Evolutionary conservation across 1,140 invertebrate genomes (phyloP), one percentile per base, ranked within the genome.

Genomic region (Contarinia nasturtii): DNA sequence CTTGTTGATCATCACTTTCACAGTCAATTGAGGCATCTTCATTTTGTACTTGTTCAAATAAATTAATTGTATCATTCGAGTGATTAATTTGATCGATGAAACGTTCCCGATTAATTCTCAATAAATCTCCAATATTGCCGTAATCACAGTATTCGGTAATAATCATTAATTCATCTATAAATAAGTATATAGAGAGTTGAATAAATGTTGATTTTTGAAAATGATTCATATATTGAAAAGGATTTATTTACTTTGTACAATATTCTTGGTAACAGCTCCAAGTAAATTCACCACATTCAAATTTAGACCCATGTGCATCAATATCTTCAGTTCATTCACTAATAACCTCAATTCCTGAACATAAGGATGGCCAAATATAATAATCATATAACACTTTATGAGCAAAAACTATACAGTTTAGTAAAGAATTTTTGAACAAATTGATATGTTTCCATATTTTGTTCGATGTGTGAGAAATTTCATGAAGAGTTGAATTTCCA

Each of bases 231-330:
- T 10, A 36, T n/a, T n/a, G n/a, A n/a, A n/a, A 44, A n/a, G n/a
- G n/a, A n/a, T n/a, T n/a, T 48, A 64, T 72, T 69, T 70, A 91
- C 90, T 77, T 74, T 89, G 90, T 2, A 75, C 74, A 45, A 93
- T 78, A 60, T 92, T 83, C 58, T 86, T 86, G 1, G 90, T 95
- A 48, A 86, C 88, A 20, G 91, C 92, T 43, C 92, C 92, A 1
- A 95, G 71, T 18, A 95, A 68, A 69, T 96, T 96, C 0, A 95
- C 86, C 19, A 96, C 89, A 61, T 96, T 95, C 1, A 95, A 61
- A 67, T 96, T 89, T 57, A 86, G 84, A 0, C 91, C 91, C 48
- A 96, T 71, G 65, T 95, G 87, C 14, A 89, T 82, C 78, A 96
- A 86, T 20, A 96, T 93, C 68, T 96, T 96, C 1, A 96, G 63